A percentile compares a stretch with the other conserved stretches of the same genome.
Evolutionary conservation across 2,113 vertebrate genomes (phyloP).

Genomic region (Macquaria australasica): DNA sequence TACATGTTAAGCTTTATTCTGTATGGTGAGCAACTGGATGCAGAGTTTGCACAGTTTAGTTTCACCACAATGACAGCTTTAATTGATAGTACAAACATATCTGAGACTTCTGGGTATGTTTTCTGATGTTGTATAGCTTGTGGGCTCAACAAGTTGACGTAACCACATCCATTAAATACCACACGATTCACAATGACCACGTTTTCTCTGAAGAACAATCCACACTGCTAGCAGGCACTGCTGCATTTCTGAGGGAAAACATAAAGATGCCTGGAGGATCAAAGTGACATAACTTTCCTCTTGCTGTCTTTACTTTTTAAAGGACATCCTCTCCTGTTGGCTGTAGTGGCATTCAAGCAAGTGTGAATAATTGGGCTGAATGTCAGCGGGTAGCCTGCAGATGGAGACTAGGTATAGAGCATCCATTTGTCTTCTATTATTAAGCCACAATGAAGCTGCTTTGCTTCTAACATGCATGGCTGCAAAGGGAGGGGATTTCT

Average conservation of each 20-base stretch:
- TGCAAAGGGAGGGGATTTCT: conserved; percentile 20
- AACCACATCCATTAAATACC: conserved; percentile 50
- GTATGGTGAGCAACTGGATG: background rate
- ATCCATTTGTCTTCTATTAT: conserved; percentile 68
- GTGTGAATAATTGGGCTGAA: conserved; percentile 83
- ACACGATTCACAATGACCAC: conserved; percentile 24
- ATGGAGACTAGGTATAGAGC: conserved; percentile 67
- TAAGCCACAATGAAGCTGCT: conserved; percentile 60
- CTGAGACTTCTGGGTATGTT: background rate
- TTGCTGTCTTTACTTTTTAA: conserved; percentile 74
- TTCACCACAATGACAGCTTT: background rate
- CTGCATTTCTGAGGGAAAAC: conserved; percentile 52
- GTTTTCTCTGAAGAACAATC: conserved; percentile 46
- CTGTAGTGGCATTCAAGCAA: conserved; percentile 74
- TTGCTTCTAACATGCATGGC: conserved; percentile 28
- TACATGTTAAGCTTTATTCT: background rate
- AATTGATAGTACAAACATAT: background rate
- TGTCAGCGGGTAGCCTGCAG: conserved; percentile 80
- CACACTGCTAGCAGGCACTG: conserved; percentile 27
- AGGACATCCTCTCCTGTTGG: conserved; percentile 77
- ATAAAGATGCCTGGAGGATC: conserved; percentile 57
- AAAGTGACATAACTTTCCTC: conserved; percentile 67
- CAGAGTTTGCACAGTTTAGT: background rate
- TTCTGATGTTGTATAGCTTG: conserved; percentile 4
- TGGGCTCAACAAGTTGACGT: conserved; percentile 22